Conservation (phyloP, 2,113 vertebrate genomes). For the Choloepus hoffmanni region DNA sequence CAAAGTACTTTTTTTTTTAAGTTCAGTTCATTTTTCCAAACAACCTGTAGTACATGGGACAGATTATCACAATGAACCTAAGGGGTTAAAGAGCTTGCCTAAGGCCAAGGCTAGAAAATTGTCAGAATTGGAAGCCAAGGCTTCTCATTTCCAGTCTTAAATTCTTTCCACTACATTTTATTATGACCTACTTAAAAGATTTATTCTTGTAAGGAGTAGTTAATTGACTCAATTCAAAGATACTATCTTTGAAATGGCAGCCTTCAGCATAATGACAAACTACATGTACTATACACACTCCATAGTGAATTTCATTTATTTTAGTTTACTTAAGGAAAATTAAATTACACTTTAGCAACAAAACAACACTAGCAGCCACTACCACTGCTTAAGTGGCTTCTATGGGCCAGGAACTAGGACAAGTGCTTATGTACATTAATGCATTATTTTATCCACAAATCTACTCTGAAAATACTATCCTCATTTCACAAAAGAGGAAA, state of each 20-base stretch:
- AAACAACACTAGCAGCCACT: neutral
- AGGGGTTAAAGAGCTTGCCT: neutral
- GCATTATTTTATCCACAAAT: neutral
- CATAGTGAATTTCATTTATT: neutral
- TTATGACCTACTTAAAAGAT: conserved; percentile 47
- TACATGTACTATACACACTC: neutral
- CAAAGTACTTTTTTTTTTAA: neutral
- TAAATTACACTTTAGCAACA: neutral
- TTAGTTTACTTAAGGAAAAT: conserved; percentile 54
- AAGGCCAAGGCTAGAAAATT: neutral
- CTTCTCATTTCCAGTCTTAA: conserved; percentile 11
- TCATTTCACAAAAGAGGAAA: neutral
- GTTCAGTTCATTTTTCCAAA: conserved; percentile 32
- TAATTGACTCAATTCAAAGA: conserved; percentile 60
- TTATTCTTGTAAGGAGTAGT: conserved; percentile 12
- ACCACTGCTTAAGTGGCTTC: neutral
- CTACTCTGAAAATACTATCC: conserved; percentile 10
- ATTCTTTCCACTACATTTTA: conserved; percentile 54
- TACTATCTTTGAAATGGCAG: conserved; percentile 42
- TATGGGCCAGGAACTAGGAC: neutral
- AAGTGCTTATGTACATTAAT: neutral
- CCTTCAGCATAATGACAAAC: conserved; percentile 1
- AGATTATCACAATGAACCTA: conserved; percentile 26
- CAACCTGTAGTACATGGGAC: neutral
- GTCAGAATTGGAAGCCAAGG: neutral